Conservation (phyloP, 2,888 invertebrate genomes). For the Synanthedon andrenaeformis region DNA sequence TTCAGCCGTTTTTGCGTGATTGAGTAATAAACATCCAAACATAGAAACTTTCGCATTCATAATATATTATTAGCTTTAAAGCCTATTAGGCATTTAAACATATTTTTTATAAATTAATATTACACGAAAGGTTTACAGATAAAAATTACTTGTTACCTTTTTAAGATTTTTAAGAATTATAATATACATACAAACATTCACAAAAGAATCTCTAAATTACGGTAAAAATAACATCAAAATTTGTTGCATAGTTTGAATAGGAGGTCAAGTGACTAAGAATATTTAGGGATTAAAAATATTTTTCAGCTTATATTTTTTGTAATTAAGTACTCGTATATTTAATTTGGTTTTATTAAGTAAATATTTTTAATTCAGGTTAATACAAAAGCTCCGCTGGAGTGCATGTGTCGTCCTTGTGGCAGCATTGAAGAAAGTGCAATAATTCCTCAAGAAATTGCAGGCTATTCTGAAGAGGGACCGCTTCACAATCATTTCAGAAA, state of each 20-base stretch:
- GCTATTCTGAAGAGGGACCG: slow-evolving; percentile 85
- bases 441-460: slow-evolving; percentile 90
- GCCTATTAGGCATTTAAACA: too few relatives aligned
- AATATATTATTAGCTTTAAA: too few relatives aligned
- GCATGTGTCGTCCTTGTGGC: slow-evolving; percentile 94
- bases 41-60: too few relatives aligned
- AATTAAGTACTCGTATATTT: background rate
- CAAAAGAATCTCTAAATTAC: background rate
- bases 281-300: background rate
- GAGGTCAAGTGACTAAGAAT: background rate
- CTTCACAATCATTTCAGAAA: slow-evolving; percentile 84
- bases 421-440: slow-evolving; percentile 89
- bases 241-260: background rate
- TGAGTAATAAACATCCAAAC: too few relatives aligned
- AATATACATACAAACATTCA: background rate
- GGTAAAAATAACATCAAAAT: background rate
- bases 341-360: too few relatives aligned
- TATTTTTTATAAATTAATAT: too few relatives aligned
- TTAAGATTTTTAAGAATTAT: too few relatives aligned
- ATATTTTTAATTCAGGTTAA: slow-evolving; percentile 72
- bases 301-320: background rate
- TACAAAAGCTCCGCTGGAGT: slow-evolving; percentile 93
- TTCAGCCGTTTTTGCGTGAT: too few relatives aligned
- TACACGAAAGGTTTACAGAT: too few relatives aligned
- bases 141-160: too few relatives aligned